These are phyloP conservation scores for Ephydatia muelleri DNA, from an alignment of 37 sponge, comb jelly and placozoan species.

Conservation along the genomic window DNA sequence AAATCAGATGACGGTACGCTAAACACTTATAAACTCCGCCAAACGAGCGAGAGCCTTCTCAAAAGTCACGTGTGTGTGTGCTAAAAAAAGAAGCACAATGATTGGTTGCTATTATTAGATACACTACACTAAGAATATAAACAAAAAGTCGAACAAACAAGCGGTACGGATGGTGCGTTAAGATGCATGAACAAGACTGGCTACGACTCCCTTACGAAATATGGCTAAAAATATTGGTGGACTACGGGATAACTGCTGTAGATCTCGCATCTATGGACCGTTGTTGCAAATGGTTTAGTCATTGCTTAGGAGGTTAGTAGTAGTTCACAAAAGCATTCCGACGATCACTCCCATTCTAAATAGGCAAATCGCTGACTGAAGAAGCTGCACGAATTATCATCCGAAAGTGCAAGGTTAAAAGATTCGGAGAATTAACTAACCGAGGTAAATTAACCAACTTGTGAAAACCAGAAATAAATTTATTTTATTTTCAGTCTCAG, in stretches of 20 bases:
- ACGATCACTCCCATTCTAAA: not conserved
- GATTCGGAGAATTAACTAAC: slow-evolving; percentile 47
- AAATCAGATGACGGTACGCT: not conserved
- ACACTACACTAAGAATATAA: not conserved
- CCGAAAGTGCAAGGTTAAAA: slow-evolving; percentile 14
- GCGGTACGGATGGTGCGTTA: not conserved
- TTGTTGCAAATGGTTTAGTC: slow-evolving; percentile 56
- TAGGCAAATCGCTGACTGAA: slow-evolving; percentile 56
- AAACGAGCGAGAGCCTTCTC: not conserved
- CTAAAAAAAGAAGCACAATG: not conserved
- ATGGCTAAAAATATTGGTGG: slow-evolving; percentile 53
- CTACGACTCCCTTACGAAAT: slow-evolving; percentile 52
- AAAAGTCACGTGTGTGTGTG: not conserved
- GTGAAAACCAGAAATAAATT: too few species aligned
- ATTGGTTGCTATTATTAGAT: not conserved
- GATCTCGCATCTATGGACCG: slow-evolving; percentile 52
- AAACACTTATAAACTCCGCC: not conserved
- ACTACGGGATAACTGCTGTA: slow-evolving; percentile 32
- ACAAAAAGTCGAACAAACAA: not conserved
- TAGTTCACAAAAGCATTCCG: not conserved
- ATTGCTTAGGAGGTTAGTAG: slow-evolving; percentile 40
- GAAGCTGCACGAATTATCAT: slow-evolving; percentile 67
- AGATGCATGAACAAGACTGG: slow-evolving; percentile 16
- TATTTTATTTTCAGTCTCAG: slow-evolving; percentile 9
- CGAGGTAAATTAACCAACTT: slow-evolving; percentile 56